A percentile compares a stretch with the other conserved stretches of the same genome.
phyloP scores from a whole-genome alignment of 2,888 invertebrate genomes.

The Linnaemya tessellans region DNA sequence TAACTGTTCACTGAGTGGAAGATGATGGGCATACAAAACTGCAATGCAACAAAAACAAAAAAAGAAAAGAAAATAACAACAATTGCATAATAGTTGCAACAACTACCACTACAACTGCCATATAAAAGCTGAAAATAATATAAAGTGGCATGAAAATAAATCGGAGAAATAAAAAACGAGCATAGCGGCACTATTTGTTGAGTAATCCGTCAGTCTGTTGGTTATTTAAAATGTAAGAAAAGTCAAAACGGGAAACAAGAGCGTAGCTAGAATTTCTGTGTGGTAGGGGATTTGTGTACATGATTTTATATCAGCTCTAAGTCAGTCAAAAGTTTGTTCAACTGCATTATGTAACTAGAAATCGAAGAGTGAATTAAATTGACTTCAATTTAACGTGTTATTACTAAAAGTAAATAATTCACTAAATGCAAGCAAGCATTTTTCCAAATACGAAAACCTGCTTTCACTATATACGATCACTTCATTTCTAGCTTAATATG shows the following conservation, averaged over 20 bases:
- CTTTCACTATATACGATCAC: no score
- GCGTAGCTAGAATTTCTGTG: background rate
- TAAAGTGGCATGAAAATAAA: slow-evolving; percentile 61
- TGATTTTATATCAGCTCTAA: no score
- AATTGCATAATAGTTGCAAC: slow-evolving; percentile 41
- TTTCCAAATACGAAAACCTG: no score
- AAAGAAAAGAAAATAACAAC: background rate
- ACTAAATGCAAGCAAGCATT: no score
- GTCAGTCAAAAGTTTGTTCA: no score
- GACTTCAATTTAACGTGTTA: no score
- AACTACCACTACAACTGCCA: slow-evolving; percentile 47
- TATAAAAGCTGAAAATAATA: slow-evolving; percentile 45
- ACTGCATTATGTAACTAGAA: no score
- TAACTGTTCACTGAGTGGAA: slow-evolving; percentile 71
- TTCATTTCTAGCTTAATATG: no score
- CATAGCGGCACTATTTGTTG: slow-evolving; percentile 11
- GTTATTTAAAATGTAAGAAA: slow-evolving; percentile 48
- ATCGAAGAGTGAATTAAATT: no score
- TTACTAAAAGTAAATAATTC: no score
- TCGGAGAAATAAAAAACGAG: slow-evolving; percentile 11
- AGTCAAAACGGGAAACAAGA: background rate
- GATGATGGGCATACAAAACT: slow-evolving; percentile 69
- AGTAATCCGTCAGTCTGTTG: slow-evolving; percentile 62
- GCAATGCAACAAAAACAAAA: slow-evolving; percentile 13
- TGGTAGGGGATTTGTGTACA: background rate